phyloP scores from a whole-genome alignment of 2,113 vertebrate genomes.

The Rhagologus leucostigma region DNA sequence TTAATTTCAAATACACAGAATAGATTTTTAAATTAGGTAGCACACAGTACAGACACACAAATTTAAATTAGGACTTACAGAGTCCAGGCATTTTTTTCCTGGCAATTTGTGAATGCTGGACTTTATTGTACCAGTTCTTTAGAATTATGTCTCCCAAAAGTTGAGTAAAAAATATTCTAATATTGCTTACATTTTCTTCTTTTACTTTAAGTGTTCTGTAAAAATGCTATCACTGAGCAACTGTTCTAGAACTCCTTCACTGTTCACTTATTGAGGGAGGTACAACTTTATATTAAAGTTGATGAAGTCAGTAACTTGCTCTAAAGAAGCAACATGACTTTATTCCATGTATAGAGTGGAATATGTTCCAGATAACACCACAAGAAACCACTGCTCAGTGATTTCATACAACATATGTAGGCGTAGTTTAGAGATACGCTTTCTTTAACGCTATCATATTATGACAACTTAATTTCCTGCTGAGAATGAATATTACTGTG shows the following conservation, averaged over 20 bases:
- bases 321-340: neutral
- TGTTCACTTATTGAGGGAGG: neutral
- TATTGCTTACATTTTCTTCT: neutral
- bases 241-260: neutral
- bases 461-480: constrained; percentile 76
- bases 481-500: constrained; percentile 67
- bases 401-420: constrained; percentile 59
- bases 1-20: neutral
- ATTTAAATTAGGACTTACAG: neutral
- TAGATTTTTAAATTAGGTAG: neutral
- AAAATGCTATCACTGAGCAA: neutral
- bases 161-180: neutral
- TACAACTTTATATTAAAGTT: neutral
- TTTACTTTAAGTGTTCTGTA: neutral
- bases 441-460: constrained; percentile 73
- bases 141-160: neutral
- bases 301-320: neutral
- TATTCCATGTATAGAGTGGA: neutral
- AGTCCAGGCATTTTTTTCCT: neutral
- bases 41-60: neutral
- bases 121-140: neutral
- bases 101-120: neutral
- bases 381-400: neutral
- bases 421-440: constrained; percentile 46
- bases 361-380: neutral